These are phyloP conservation scores for Cheilosia impressa DNA, from an alignment of 2,888 invertebrate species.

Conservation along the genomic window DNA sequence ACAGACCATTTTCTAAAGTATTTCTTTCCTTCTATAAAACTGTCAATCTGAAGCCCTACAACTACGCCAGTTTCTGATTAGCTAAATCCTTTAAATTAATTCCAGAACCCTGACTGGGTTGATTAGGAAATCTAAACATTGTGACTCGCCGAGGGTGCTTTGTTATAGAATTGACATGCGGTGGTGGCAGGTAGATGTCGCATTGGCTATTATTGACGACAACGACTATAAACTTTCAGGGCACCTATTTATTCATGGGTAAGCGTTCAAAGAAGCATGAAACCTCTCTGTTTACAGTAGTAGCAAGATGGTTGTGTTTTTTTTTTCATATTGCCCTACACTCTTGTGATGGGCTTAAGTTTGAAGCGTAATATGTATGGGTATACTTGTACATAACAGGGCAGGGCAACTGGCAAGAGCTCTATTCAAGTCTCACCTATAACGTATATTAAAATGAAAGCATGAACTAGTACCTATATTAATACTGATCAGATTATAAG, in stretches of 20 bases:
- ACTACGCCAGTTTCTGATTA: slow-evolving; percentile 70
- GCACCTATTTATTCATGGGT: slow-evolving; percentile 19
- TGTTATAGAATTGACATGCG: slow-evolving; percentile 44
- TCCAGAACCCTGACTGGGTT: slow-evolving; percentile 66
- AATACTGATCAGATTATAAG: too few species aligned
- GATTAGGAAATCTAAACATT: slow-evolving; percentile 74
- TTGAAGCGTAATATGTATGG: neutral
- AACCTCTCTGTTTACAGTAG: slow-evolving; percentile 25
- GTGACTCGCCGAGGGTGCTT: slow-evolving; percentile 52
- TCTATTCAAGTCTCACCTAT: too few species aligned
- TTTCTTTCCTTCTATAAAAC: slow-evolving; percentile 52
- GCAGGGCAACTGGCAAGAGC: neutral
- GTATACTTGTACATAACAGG: neutral
- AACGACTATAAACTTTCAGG: slow-evolving; percentile 49
- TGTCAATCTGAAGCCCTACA: slow-evolving; percentile 73
- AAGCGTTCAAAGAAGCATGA: slow-evolving; percentile 7
- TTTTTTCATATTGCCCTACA: neutral
- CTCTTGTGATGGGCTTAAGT: neutral
- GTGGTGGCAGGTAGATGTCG: slow-evolving; percentile 15
- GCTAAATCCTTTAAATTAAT: slow-evolving; percentile 72
- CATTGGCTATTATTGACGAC: slow-evolving; percentile 21
- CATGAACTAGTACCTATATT: too few species aligned
- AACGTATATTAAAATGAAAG: too few species aligned
- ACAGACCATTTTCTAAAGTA: slow-evolving; percentile 28
- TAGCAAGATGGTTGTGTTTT: neutral